Base-by-base conservation (phyloP, 2,888 invertebrate species). In the Timema cristinae region DNA sequence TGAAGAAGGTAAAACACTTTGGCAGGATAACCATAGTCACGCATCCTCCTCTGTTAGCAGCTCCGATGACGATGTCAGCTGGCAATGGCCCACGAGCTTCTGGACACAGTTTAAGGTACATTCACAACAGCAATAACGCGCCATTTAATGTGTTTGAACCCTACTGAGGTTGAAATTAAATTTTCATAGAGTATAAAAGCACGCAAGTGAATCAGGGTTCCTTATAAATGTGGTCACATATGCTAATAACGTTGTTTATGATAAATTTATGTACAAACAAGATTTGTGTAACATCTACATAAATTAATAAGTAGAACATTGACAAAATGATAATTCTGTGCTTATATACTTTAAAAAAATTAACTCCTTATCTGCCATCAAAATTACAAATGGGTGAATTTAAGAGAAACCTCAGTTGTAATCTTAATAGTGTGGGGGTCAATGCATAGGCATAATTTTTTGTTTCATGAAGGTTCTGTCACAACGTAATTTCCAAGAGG, bases 61-160 rank as follows among this genome's bases (percentile, higher is more conserved):
- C 69, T 86, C 88, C 69, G 88, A 89, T 77, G 87, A 87, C 78
- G 88, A 90, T 77, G 87, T 86, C 76, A 85, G 87, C 79, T 86
- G 90, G 84, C 85, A 88, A 73, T 90, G 90, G 87, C 90, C 91
- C 67, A 92, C 92, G n/a, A 88, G 89, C 73, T 92, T 92, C 81
- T 89, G 88, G 85, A 92, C 91, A 13, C 92, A 93, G 81, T 91
- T 91, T 80, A 88, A 88, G 81, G 88, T 85, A 76, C n/a, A 4
- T 54, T 54, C 54, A 4, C 11, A 54, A 54, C 54, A 13, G 54
- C 54, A n/a, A 11, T 13, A 54, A n/a, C n/a, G 4, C n/a, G 54
- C 11, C n/a, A 13, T 13, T 54, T 13, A 54, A 54, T 54, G 54
- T 11, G n/a, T 11, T 13, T n/a, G n/a, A 54, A 54, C 54, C n/a